phyloP scores from a whole-genome alignment of 2,797 vertebrate genomes.

The Selene dorsalis region DNA sequence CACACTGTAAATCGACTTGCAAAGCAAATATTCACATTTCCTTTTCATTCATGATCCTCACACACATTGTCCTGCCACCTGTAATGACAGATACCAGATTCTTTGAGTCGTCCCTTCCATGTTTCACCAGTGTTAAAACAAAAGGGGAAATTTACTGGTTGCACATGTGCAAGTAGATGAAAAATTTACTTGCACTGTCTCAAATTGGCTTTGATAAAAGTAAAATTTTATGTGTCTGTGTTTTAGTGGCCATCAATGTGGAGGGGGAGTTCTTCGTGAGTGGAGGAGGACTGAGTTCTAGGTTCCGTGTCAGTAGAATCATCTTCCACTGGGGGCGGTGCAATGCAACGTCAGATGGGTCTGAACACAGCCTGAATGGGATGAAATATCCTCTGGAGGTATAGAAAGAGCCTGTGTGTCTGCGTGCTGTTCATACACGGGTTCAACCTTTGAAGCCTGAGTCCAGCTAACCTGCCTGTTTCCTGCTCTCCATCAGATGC shows the following conservation, averaged over 20 bases:
- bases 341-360: constrained; percentile 92
- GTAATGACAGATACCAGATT: no score
- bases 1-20: no score
- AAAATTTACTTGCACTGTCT: no score
- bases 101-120: no score
- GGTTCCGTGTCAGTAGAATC: constrained; percentile 90
- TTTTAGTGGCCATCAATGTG: constrained; percentile 91
- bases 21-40: no score
- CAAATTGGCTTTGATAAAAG: background rate
- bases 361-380: constrained; percentile 96
- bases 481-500: constrained; percentile 87
- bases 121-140: no score
- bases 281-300: constrained; percentile 90
- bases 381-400: constrained; percentile 97
- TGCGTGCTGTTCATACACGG: background rate
- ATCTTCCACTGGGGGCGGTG: constrained; percentile 99
- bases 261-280: constrained; percentile 92
- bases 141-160: no score
- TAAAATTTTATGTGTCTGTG: constrained; percentile 21
- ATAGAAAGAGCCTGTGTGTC: constrained; percentile 20
- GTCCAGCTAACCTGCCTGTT: background rate
- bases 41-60: no score
- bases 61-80: no score
- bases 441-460: background rate
- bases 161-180: no score